phyloP scores from a whole-genome alignment of 2,113 vertebrate species.

The Triplophysa tibetana region DNA sequence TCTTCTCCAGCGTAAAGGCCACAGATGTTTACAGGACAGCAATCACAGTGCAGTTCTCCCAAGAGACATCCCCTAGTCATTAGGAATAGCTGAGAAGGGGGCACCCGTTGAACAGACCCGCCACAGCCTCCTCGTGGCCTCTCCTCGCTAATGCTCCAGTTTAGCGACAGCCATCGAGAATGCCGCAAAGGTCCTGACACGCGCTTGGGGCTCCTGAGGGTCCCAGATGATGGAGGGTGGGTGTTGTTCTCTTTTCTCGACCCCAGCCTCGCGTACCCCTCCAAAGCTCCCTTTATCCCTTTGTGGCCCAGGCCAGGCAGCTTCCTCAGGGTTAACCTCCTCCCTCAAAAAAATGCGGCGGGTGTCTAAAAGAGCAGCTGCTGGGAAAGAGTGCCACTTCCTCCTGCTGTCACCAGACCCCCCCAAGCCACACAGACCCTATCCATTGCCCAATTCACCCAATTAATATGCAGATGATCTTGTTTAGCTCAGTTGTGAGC shows the following conservation, averaged over 20 bases:
- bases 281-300: conserved; percentile 86
- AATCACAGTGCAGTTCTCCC: conserved; percentile 77
- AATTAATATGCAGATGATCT: conserved; percentile 79
- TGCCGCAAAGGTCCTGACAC: conserved; percentile 83
- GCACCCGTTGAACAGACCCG: conserved; percentile 8
- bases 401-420: conserved; percentile 76
- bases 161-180: conserved; percentile 80
- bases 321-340: conserved; percentile 80
- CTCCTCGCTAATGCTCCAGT: conserved; percentile 79
- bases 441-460: conserved; percentile 59
- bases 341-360: conserved; percentile 59
- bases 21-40: conserved; percentile 81
- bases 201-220: conserved; percentile 71
- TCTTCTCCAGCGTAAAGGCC: conserved; percentile 71
- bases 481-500: conserved; percentile 80
- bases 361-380: conserved; percentile 86
- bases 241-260: conserved; percentile 65
- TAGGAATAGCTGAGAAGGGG: conserved; percentile 70
- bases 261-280: conserved; percentile 59
- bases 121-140: conserved; percentile 67
- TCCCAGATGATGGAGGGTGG: conserved; percentile 59
- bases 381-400: conserved; percentile 79
- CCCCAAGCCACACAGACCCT: conserved; percentile 45
- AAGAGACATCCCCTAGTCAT: conserved; percentile 77
- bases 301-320: conserved; percentile 76